phyloP scores from a whole-genome alignment of 2,888 invertebrate species.

The Osmoderma eremita region DNA sequence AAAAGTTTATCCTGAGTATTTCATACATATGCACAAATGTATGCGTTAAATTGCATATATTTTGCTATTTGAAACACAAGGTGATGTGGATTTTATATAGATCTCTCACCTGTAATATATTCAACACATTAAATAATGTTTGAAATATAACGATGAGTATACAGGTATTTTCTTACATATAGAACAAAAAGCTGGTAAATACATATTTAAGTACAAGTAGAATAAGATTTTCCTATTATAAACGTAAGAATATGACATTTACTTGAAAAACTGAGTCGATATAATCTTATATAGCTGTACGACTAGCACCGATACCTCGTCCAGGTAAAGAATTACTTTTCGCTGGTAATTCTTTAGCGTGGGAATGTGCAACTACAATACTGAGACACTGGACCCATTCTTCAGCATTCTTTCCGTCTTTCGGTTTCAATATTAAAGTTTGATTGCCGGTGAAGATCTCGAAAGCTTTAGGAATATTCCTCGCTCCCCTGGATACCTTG shows the following conservation, averaged over 20 bases:
- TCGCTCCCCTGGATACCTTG: conserved; percentile 89
- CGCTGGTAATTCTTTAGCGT: conserved; percentile 69
- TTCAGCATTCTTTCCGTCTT: conserved; percentile 93
- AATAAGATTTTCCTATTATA: neutral
- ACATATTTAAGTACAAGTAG: conserved; percentile 7
- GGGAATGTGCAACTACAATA: conserved; percentile 90
- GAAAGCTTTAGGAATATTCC: conserved; percentile 95
- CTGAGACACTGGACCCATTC: conserved; percentile 96
- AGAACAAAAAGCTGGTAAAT: conserved; percentile 6
- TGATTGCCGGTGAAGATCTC: conserved; percentile 96
- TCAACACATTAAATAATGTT: no score
- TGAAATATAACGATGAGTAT: neutral
- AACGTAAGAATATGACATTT: conserved; percentile 21
- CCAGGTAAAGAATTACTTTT: conserved; percentile 65
- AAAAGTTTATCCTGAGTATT: no score
- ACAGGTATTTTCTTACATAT: neutral
- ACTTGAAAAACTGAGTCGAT: conserved; percentile 2
- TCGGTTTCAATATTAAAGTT: conserved; percentile 91
- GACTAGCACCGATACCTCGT: conserved; percentile 62
- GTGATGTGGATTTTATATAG: no score
- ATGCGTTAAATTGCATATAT: neutral
- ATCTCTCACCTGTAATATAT: no score
- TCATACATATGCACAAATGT: no score
- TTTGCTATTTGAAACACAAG: neutral
- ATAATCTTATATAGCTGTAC: conserved; percentile 56